Evolutionary conservation across 2,888 invertebrate genomes (phyloP), one percentile per base, ranked within the genome.

Genomic region (Parapristionchus giblindavisi): DNA sequence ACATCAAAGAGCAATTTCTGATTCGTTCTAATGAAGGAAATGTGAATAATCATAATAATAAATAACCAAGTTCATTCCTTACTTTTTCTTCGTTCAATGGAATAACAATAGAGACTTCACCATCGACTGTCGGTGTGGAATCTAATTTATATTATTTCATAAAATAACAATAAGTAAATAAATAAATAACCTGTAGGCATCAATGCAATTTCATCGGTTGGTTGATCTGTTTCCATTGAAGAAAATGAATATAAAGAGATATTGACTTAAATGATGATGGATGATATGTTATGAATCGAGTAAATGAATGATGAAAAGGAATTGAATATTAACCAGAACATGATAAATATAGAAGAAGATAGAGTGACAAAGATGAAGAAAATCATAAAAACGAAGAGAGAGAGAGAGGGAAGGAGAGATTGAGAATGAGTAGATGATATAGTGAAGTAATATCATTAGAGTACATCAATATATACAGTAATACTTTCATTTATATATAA

Each of bases 51-150:
- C n/a, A n/a, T n/a, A n/a, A n/a, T n/a, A n/a, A n/a, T n/a, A n/a
- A n/a, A n/a, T n/a, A n/a, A n/a, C n/a, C n/a, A n/a, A n/a, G n/a
- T n/a, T n/a, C n/a, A 60, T 17, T 29, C n/a, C 60, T 24, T 40
- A 61, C 61, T 40, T 40, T 61, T 61, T 61, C 61, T 32, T 61
- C 38, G 5, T 24, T 21, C 34, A 40, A 40, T n/a, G 61, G 61
- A n/a, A 61, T 61, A 24, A 61, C 61, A 38, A 61, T 61, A 11
- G 38, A 61, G 38, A 61, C 61, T 61, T 61, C 61, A 24, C 61
- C 61, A 11, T 61, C 61, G 17, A 24, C 61, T 5, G 34, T 27
- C 61, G 61, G n/a, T 11, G 40, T 40, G 21, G 61, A 60, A 32
- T 60, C 61, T 61, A 40, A 61, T 40, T n/a, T n/a, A 38, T 8